Percentiles rank a stretch among this genome's conserved stretches.
These are phyloP conservation scores for Oxystoma pomonae DNA, from an alignment of 2,888 invertebrate genomes.

Conservation along the genomic window DNA sequence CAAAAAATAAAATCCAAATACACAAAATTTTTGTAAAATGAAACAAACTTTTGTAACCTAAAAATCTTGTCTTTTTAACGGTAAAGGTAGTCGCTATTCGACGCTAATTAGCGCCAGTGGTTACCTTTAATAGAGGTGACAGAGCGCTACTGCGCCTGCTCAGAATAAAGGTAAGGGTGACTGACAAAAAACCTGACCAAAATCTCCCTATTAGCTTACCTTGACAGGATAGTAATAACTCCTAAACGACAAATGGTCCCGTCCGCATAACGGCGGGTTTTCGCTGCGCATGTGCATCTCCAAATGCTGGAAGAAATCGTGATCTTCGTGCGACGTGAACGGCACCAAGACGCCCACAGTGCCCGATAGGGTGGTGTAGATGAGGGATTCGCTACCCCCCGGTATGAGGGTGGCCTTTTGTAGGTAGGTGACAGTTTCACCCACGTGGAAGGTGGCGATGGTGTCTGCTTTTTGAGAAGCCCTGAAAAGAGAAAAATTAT, in stretches of 20 bases:
- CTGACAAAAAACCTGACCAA: no score
- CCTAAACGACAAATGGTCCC: conserved; percentile 95
- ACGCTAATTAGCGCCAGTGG: no score
- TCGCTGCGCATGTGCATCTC: conserved; percentile 99
- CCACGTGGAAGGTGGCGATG: conserved; percentile 90
- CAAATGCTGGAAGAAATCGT: conserved; percentile 97
- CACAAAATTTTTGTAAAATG: no score
- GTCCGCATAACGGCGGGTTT: conserved; percentile 91
- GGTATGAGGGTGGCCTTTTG: conserved; percentile 91
- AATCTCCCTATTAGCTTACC: conserved; percentile 52
- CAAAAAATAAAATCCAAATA: no score
- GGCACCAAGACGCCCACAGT: conserved; percentile 91
- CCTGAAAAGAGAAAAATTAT: conserved; percentile 49
- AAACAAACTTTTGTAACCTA: no score
- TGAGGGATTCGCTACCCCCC: conserved; percentile 93
- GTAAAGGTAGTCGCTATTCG: no score
- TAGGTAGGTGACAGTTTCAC: conserved; percentile 93
- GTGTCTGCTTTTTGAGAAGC: conserved; percentile 97
- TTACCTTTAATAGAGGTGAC: no score
- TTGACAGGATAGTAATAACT: conserved; percentile 97
- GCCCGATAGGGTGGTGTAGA: conserved; percentile 95
- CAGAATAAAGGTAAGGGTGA: no score
- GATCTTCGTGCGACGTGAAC: conserved; percentile 94
- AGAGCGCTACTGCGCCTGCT: no score
- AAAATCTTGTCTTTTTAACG: no score